Percentiles rank a stretch among this genome's conserved stretches.
Conservation (phyloP, 2,797 vertebrate genomes). For the Acanthornis magna region DNA sequence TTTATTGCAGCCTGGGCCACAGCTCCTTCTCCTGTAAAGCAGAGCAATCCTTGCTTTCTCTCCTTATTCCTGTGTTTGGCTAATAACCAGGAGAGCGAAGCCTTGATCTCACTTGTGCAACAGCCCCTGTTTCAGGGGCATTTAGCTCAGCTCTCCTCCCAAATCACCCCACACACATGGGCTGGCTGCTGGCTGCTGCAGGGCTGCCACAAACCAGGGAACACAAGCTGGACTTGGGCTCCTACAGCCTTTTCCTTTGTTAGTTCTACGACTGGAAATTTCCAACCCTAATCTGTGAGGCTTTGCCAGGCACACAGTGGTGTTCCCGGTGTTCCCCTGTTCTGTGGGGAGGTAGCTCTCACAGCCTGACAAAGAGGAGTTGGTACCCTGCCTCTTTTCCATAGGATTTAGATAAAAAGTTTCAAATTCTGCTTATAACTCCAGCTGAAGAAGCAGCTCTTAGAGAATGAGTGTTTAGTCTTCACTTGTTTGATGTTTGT, state of each 20-base stretch:
- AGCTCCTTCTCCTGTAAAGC: neutral
- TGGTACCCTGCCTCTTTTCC: rapidly evolving
- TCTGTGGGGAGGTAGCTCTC: neutral
- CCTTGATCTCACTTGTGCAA: neutral
- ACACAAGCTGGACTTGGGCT: neutral
- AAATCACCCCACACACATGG: rapidly evolving
- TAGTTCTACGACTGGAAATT: neutral
- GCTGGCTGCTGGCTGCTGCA: neutral
- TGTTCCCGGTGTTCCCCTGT: neutral
- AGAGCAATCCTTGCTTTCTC: neutral
- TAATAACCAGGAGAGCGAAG: neutral
- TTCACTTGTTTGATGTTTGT: neutral
- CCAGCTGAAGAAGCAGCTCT: neutral
- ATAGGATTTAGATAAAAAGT: neutral
- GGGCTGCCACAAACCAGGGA: neutral
- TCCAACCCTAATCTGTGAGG: neutral
- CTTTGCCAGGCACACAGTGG: neutral
- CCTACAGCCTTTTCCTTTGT: neutral
- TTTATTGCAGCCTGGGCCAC: neutral
- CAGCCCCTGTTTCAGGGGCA: neutral
- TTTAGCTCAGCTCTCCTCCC: neutral
- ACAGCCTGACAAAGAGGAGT: neutral
- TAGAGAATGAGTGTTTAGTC: neutral
- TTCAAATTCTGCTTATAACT: neutral
- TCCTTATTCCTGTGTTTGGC: neutral